phyloP scores from a whole-genome alignment of 2,888 invertebrate species.

The Andrena fulva region DNA sequence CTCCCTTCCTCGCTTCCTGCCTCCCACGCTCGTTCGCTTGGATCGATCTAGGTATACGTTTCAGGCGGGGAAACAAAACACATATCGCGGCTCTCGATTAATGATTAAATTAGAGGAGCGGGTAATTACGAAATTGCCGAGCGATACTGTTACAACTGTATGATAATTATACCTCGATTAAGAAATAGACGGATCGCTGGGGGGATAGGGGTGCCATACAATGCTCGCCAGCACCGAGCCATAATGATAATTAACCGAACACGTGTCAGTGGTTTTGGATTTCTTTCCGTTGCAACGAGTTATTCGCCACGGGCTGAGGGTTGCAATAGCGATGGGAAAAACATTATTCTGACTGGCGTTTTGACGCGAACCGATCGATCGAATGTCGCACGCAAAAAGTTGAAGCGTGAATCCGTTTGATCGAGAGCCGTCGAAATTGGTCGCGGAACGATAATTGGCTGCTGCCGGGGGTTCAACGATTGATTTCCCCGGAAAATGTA shows the following conservation, averaged over 20 bases:
- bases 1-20: neutral
- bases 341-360: constrained; percentile 22
- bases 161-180: constrained; percentile 50
- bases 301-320: neutral
- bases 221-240: neutral
- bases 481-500: constrained; percentile 19
- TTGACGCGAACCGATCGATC: constrained; percentile 12
- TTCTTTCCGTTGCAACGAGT: constrained; percentile 33
- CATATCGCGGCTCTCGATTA: constrained; percentile 44
- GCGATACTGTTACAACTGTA: constrained; percentile 41
- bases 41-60: neutral
- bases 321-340: neutral
- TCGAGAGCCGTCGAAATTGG: constrained; percentile 30
- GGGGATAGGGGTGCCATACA: constrained; percentile 19
- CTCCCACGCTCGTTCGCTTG: neutral
- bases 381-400: neutral
- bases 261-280: constrained; percentile 26
- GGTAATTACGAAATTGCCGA: constrained; percentile 51
- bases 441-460: constrained; percentile 16
- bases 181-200: constrained; percentile 19
- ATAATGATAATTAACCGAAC: constrained; percentile 40
- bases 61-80: constrained; percentile 14
- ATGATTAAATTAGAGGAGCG: constrained; percentile 59
- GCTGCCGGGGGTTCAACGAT: neutral
- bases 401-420: neutral